Percentiles rank a stretch among this genome's conserved stretches.
These are phyloP conservation scores for Leucozona laternaria DNA, from an alignment of 2,888 invertebrate genomes.

Conservation along the genomic window DNA sequence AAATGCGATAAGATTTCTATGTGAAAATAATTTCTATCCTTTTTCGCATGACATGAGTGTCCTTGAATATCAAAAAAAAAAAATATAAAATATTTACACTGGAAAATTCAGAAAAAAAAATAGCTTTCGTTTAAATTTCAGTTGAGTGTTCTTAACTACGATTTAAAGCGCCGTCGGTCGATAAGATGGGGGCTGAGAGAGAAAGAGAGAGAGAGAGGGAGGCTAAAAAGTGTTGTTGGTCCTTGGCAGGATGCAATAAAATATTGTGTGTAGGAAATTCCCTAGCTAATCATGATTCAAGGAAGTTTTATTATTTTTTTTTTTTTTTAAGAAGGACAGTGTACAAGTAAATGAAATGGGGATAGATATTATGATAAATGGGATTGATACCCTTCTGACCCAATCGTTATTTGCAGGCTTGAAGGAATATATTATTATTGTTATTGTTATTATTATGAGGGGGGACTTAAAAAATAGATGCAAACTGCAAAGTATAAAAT, in stretches of 20 bases:
- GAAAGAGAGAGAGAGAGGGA: not conserved
- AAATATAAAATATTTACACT: slow-evolving; percentile 39
- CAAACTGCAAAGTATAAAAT: slow-evolving; percentile 52
- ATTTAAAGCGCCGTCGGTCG: slow-evolving; percentile 63
- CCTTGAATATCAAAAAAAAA: slow-evolving; percentile 31
- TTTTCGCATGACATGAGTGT: slow-evolving; percentile 52
- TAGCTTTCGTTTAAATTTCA: slow-evolving; percentile 45
- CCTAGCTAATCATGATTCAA: slow-evolving; percentile 6
- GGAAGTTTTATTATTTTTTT: slow-evolving; percentile 1
- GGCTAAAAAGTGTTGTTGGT: not conserved
- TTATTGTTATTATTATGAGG: slow-evolving; percentile 36
- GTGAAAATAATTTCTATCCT: slow-evolving; percentile 69
- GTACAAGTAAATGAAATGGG: slow-evolving; percentile 58
- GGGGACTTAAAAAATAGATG: slow-evolving; percentile 40
- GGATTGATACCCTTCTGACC: slow-evolving; percentile 67
- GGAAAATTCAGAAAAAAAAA: not conserved
- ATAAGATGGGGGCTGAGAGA: not conserved
- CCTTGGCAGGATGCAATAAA: slow-evolving; percentile 62
- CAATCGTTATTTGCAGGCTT: slow-evolving; percentile 68
- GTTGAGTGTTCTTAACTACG: slow-evolving; percentile 63
- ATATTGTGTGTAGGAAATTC: slow-evolving; percentile 33
- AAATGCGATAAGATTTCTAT: slow-evolving; percentile 69
- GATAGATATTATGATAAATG: slow-evolving; percentile 68
- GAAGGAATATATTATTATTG: slow-evolving; percentile 45
- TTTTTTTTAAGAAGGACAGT: slow-evolving; percentile 32